phyloP scores from a whole-genome alignment of 2,113 vertebrate species.

The Equus przewalskii region DNA sequence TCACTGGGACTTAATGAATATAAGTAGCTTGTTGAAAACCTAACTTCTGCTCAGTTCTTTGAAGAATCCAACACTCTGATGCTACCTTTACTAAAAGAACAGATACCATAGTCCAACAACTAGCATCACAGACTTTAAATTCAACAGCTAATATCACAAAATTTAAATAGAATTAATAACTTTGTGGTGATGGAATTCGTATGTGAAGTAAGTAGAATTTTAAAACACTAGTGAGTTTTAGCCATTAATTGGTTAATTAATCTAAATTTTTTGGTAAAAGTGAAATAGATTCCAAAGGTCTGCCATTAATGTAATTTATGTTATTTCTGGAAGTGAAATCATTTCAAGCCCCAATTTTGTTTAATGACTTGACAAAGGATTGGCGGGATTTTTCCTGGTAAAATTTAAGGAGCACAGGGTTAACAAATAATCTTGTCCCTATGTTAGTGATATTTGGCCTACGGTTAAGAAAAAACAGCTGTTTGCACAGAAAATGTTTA shows the following conservation, averaged over 20 bases:
- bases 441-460: not conserved
- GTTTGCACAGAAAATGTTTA: not conserved
- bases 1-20: not conserved
- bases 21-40: not conserved
- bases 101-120: not conserved
- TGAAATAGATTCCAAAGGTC: not conserved
- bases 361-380: not conserved
- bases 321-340: conserved; percentile 9
- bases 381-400: not conserved
- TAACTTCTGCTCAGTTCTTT: not conserved
- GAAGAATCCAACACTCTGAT: not conserved
- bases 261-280: not conserved
- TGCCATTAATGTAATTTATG: not conserved
- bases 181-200: not conserved
- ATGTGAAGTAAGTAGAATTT: not conserved
- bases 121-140: not conserved
- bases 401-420: not conserved
- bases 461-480: not conserved
- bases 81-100: not conserved
- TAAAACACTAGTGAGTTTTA: not conserved
- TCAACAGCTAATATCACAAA: not conserved
- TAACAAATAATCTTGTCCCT: not conserved
- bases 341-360: not conserved
- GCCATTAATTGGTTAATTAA: not conserved
- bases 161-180: not conserved